Conservation (phyloP, 2,113 vertebrate species). For the Ictidomys tridecemlineatus region DNA sequence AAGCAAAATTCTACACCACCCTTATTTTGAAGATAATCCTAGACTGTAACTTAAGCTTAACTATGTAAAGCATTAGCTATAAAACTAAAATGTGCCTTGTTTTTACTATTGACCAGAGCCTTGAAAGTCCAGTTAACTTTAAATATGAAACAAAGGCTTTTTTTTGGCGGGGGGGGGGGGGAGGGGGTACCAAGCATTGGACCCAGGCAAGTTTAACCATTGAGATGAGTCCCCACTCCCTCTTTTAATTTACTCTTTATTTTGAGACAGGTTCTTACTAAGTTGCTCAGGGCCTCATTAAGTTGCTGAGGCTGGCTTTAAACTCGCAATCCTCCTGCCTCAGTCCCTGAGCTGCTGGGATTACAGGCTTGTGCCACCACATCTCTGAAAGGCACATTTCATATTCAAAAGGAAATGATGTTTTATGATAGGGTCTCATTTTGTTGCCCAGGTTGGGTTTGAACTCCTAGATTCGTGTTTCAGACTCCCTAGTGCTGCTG, state of each 20-base stretch:
- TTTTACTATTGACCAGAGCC: slow-evolving; percentile 35
- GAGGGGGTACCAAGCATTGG: no score
- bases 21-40: neutral
- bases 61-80: neutral
- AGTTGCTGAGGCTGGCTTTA: no score
- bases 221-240: no score
- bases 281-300: no score
- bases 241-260: no score
- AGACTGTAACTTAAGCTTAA: neutral
- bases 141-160: slow-evolving; percentile 49
- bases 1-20: neutral
- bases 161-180: no score
- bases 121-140: slow-evolving; percentile 60
- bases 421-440: neutral
- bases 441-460: neutral
- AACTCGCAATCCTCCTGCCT: no score
- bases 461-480: neutral
- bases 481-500: neutral
- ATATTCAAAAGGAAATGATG: slow-evolving; percentile 74
- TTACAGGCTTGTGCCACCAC: no score
- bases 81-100: slow-evolving; percentile 65
- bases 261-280: no score
- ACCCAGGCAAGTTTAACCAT: no score
- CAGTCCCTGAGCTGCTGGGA: no score
- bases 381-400: slow-evolving; percentile 30